Conservation (phyloP, 1,140 invertebrate species). For the Lepidurus couesii region DNA sequence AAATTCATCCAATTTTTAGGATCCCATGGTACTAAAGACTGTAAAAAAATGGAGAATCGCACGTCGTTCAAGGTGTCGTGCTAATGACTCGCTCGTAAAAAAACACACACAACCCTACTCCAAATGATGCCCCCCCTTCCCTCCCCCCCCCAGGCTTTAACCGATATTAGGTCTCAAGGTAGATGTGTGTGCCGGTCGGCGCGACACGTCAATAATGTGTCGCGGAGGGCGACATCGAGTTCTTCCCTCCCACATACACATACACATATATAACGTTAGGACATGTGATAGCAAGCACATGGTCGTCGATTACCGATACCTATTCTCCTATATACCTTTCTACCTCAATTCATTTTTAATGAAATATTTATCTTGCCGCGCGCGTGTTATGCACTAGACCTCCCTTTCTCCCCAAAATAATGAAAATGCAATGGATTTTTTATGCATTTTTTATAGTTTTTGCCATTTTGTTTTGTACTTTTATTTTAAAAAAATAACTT, state of each 20-base stretch:
- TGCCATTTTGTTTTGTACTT: no score
- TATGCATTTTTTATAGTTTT: no score
- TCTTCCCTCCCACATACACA: not conserved
- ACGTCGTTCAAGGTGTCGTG: constrained; percentile 17
- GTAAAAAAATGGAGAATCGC: constrained; percentile 6
- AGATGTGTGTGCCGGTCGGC: not conserved
- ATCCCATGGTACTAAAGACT: not conserved
- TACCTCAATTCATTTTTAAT: no score
- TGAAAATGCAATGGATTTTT: no score
- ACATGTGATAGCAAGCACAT: constrained; percentile 19
- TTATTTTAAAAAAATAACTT: no score
- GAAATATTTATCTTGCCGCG: no score
- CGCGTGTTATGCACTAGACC: not conserved
- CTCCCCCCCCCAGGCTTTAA: not conserved
- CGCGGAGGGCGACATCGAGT: not conserved
- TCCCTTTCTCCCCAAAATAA: not conserved
- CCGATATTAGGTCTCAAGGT: not conserved
- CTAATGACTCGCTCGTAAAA: constrained; percentile 15
- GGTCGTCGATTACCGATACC: constrained; percentile 9
- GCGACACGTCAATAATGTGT: constrained; percentile 21
- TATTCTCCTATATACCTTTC: not conserved
- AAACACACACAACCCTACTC: not conserved
- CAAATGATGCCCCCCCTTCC: not conserved
- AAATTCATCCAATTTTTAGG: not conserved
- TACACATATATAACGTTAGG: not conserved